These are phyloP conservation scores for Fistularia tabacaria DNA, from an alignment of 2,797 vertebrate species.

Conservation along the genomic window DNA sequence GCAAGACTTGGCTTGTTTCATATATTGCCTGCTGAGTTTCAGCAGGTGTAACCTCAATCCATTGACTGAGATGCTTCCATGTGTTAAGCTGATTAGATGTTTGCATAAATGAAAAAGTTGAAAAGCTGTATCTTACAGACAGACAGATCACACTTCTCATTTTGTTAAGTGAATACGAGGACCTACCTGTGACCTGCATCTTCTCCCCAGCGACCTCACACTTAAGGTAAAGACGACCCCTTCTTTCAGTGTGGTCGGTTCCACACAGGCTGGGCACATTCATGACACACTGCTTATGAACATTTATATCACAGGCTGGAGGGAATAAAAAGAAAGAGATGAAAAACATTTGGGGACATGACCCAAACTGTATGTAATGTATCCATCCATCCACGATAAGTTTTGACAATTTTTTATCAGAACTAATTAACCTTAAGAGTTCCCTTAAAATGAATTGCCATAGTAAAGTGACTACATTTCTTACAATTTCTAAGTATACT, in stretches of 20 bases:
- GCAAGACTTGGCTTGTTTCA: too few species aligned
- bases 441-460: too few species aligned
- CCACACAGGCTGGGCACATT: conserved; percentile 97
- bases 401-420: background rate
- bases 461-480: too few species aligned
- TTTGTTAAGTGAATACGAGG: background rate
- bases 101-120: too few species aligned
- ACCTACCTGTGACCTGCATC: conserved; percentile 86
- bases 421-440: too few species aligned
- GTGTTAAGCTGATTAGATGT: too few species aligned
- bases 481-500: too few species aligned
- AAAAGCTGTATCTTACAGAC: too few species aligned
- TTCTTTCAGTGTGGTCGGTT: conserved; percentile 89
- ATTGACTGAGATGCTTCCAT: too few species aligned
- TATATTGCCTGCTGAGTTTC: too few species aligned
- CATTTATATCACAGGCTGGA: conserved; percentile 96
- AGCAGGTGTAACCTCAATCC: too few species aligned
- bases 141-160: too few species aligned
- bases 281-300: conserved; percentile 93
- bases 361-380: background rate
- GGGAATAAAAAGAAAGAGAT: conserved; percentile 21
- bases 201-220: conserved; percentile 85
- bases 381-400: background rate
- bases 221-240: conserved; percentile 89
- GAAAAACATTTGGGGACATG: background rate